Evolutionary conservation across 2,888 invertebrate genomes (phyloP), one percentile per base, ranked within the genome.

Genomic region (Nyleta sp.): DNA sequence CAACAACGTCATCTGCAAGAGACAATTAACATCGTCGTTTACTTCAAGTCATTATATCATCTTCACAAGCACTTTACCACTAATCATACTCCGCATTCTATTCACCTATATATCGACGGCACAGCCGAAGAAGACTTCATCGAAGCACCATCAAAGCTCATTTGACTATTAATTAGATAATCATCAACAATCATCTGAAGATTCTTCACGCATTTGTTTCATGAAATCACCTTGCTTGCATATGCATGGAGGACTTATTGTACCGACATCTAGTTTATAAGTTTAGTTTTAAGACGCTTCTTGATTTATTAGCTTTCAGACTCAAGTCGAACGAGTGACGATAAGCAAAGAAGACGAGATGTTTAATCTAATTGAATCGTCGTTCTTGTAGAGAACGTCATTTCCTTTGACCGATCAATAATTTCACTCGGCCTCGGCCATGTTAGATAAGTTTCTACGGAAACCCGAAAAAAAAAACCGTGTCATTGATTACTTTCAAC

Each of bases 401-500:
- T 28, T 31, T 31, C 11, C 8, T 44, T 18, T 38, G 35, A 35
- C 6, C 22, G 42, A 40, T 42, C 52, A 42, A 57, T 20, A 50
- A 31, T 50, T 48, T 40, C 0, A 22, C 13, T 50, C 40, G 50
- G 18, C 59, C 50, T 40, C 59, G 35, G 31, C 17, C 31, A 46
- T 8, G 31, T 60, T 33, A 42, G 60, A 60, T 48, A 53, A 48
- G 50, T 71, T 62, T 44, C 50, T 53, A 53, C 24, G 60, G 53
- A 71, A 53, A 62, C 18, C 46, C 60, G 17, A 62, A 70, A 70
- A 70, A 62, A 70, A 70, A 62, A 28, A 60, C 52, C 42, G 13
- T 62, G 57, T 65, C 73, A 59, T 15, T 55, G 73, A 59, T 73
- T 65, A 73, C 73, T 65, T 65, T 65, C 57, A 44, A 59, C 73